A percentile compares a stretch with the other conserved stretches of the same genome.
These are phyloP conservation scores for Diplolepis rosae DNA, from an alignment of 2,888 invertebrate genomes.

Conservation along the genomic window DNA sequence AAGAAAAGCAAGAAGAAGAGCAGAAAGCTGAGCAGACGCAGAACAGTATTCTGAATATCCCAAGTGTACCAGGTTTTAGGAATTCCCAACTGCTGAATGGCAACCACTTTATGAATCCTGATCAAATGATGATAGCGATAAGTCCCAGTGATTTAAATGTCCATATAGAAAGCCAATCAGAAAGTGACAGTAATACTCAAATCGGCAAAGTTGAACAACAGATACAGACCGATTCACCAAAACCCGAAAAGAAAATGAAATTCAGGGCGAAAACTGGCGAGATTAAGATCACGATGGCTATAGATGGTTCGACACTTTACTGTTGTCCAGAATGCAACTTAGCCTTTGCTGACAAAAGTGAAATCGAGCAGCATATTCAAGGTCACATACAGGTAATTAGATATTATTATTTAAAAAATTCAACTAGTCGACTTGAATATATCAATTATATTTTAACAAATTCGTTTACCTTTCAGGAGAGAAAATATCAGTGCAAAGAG, in stretches of 20 bases:
- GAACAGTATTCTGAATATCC: slow-evolving; percentile 71
- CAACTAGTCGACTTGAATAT: background rate
- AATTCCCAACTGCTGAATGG: slow-evolving; percentile 62
- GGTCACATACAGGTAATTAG: slow-evolving; percentile 66
- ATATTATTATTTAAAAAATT: background rate
- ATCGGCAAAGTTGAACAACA: slow-evolving; percentile 61
- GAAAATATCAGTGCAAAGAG: slow-evolving; percentile 75
- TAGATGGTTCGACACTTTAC: slow-evolving; percentile 73
- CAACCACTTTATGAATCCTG: slow-evolving; percentile 60
- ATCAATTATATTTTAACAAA: background rate
- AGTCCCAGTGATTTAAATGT: slow-evolving; percentile 67
- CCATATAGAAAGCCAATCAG: slow-evolving; percentile 58
- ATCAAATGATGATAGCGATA: slow-evolving; percentile 63
- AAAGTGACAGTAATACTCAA: slow-evolving; percentile 50
- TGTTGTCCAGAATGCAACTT: slow-evolving; percentile 75
- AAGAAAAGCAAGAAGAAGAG: slow-evolving; percentile 60
- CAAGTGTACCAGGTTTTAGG: slow-evolving; percentile 66
- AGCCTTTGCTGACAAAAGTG: slow-evolving; percentile 72
- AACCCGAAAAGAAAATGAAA: slow-evolving; percentile 69
- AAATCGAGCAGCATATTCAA: slow-evolving; percentile 73
- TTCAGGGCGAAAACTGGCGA: slow-evolving; percentile 72
- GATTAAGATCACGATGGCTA: slow-evolving; percentile 67
- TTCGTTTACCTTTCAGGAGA: slow-evolving; percentile 61
- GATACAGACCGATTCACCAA: slow-evolving; percentile 61
- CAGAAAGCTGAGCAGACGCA: slow-evolving; percentile 62